Percentiles rank a stretch among this genome's conserved stretches.
Evolutionary conservation across 2,888 invertebrate genomes (phyloP).

Genomic region (Allygus modestus): DNA sequence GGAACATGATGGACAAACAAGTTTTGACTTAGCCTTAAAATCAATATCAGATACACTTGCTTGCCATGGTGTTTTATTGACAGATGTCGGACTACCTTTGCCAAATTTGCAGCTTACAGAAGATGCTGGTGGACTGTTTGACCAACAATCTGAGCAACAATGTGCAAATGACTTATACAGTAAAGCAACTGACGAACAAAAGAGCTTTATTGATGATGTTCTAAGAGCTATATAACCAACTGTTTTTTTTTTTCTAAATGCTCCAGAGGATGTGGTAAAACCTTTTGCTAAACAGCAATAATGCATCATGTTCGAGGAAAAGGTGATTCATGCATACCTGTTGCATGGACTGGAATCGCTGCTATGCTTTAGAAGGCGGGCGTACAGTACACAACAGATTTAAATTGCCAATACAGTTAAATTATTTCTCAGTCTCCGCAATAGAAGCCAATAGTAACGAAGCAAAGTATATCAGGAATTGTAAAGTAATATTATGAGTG

Average conservation of each 20-base stretch:
- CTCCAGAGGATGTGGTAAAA: constrained; percentile 23
- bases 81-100: background rate
- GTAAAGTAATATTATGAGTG: background rate
- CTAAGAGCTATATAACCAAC: background rate
- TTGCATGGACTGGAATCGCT: constrained; percentile 32
- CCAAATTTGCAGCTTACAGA: no score
- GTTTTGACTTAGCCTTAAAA: background rate
- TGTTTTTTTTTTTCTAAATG: constrained; percentile 18
- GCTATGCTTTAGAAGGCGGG: background rate
- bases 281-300: constrained; percentile 4
- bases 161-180: no score
- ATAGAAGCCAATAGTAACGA: background rate
- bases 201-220: no score
- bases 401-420: constrained; percentile 5
- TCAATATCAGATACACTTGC: background rate
- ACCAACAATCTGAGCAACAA: no score
- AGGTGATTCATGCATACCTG: constrained; percentile 21
- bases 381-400: background rate
- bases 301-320: constrained; percentile 34
- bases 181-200: no score
- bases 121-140: no score
- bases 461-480: background rate
- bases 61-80: background rate
- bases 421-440: background rate
- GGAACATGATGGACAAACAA: background rate